A percentile compares a stretch with the other conserved stretches of the same genome.
phyloP scores from a whole-genome alignment of 2,888 invertebrate genomes.

The Liodrosophila aerea region DNA sequence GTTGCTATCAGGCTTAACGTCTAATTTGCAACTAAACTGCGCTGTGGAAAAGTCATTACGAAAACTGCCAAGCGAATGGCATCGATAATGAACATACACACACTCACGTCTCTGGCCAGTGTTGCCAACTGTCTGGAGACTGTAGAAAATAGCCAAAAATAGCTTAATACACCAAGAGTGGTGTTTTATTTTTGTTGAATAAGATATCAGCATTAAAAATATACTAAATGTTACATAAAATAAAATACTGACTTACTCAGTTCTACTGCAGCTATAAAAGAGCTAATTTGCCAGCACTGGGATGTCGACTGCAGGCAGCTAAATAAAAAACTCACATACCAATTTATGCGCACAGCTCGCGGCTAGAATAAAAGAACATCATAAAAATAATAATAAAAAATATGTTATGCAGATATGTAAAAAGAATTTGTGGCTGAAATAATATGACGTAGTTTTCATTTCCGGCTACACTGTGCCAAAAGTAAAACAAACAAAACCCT shows the following conservation, averaged over 20 bases:
- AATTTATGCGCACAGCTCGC: constrained; percentile 49
- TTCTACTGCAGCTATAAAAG: no score
- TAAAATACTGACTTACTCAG: no score
- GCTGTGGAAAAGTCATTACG: constrained; percentile 58
- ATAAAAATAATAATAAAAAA: neutral
- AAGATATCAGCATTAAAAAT: no score
- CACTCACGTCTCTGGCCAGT: no score
- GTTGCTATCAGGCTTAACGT: constrained; percentile 22
- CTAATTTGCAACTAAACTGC: constrained; percentile 64
- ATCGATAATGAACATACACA: constrained; percentile 59
- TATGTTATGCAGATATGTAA: neutral
- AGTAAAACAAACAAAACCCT: neutral
- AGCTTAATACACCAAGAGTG: no score
- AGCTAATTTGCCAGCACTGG: no score
- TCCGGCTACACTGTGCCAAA: constrained; percentile 36
- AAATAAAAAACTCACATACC: constrained; percentile 50
- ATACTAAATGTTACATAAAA: no score
- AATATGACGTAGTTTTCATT: constrained; percentile 42
- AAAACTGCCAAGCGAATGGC: no score
- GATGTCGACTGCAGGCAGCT: no score
- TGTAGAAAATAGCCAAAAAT: no score
- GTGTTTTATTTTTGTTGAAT: no score
- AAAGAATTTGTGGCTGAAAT: constrained; percentile 31
- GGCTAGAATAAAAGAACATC: constrained; percentile 11
- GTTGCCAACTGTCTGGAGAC: no score